These are phyloP conservation scores for Rhyacophila brunnea DNA, from an alignment of 1,140 invertebrate genomes.

Conservation along the genomic window DNA sequence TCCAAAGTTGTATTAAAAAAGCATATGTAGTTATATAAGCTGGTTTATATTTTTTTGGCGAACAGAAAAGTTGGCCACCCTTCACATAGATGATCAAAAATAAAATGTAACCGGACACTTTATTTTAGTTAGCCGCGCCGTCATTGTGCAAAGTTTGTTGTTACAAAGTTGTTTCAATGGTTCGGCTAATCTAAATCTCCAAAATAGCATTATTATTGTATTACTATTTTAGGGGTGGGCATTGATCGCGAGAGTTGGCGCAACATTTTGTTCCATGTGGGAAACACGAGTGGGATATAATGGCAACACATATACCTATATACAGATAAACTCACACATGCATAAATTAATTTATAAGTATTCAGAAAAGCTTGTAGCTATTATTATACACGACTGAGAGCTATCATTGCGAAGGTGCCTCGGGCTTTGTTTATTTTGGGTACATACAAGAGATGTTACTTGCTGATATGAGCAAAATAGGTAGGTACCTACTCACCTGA, in stretches of 20 bases:
- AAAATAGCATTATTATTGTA: conserved; percentile 25
- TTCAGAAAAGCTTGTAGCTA: too few relatives aligned
- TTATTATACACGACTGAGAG: conserved; percentile 15
- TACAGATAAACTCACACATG: too few relatives aligned
- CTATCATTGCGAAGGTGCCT: conserved; percentile 22
- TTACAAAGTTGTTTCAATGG: conserved; percentile 32
- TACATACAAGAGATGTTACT: conserved; percentile 20
- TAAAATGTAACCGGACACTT: conserved; percentile 34
- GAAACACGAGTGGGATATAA: conserved; percentile 15
- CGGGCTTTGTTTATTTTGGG: conserved; percentile 31
- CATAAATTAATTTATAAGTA: too few relatives aligned
- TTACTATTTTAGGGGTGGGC: conserved; percentile 23
- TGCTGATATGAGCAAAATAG: background rate
- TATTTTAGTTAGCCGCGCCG: conserved; percentile 28
- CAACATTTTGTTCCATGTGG: conserved; percentile 28
- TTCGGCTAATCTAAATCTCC: conserved; percentile 35
- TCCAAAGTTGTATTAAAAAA: too few relatives aligned
- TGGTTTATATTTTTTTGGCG: too few relatives aligned
- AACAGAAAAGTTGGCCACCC: background rate
- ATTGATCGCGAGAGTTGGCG: conserved; percentile 10
- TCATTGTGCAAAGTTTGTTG: conserved; percentile 30
- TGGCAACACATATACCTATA: conserved; percentile 1
- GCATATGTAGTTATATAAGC: too few relatives aligned
- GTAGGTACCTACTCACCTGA: too few relatives aligned
- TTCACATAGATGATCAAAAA: conserved; percentile 17